Conservation (phyloP, 2,113 vertebrate genomes). For the Pteruthius melanotis region DNA sequence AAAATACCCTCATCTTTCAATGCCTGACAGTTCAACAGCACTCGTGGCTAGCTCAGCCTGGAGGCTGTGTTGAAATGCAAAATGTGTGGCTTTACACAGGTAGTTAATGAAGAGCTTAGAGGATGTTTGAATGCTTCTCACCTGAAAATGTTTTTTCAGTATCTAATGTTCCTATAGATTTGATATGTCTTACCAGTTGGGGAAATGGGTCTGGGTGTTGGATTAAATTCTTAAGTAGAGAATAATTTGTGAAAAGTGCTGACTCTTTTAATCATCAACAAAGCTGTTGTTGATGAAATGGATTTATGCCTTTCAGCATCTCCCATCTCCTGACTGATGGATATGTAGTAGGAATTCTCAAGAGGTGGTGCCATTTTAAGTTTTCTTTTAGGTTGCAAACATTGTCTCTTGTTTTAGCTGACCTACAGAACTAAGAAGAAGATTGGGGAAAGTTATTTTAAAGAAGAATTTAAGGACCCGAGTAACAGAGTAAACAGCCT, state of each 20-base stretch:
- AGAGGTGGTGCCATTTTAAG: not conserved
- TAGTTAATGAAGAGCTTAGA: not conserved
- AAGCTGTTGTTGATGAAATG: not conserved
- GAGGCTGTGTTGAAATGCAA: not conserved
- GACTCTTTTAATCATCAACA: not conserved
- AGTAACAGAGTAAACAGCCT: slow-evolving; percentile 73
- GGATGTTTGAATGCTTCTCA: not conserved
- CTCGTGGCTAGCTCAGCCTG: not conserved
- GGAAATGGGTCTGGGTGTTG: not conserved
- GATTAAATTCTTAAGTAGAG: not conserved
- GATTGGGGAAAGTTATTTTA: slow-evolving; percentile 34
- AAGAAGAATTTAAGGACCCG: slow-evolving; percentile 75
- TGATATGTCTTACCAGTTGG: not conserved
- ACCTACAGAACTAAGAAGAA: slow-evolving; percentile 74
- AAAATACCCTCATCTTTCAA: not conserved
- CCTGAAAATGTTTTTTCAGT: not conserved
- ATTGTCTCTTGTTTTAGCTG: slow-evolving; percentile 59
- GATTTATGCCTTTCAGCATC: not conserved
- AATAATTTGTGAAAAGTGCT: not conserved
- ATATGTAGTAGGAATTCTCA: not conserved
- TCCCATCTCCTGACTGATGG: not conserved
- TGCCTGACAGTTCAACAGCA: not conserved
- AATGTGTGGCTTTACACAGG: not conserved
- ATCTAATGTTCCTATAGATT: not conserved
- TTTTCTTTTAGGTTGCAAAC: not conserved